A percentile compares a stretch with the other conserved stretches of the same genome.
Evolutionary conservation across 2,888 invertebrate genomes (phyloP).

Genomic region (Saturnia japonica): DNA sequence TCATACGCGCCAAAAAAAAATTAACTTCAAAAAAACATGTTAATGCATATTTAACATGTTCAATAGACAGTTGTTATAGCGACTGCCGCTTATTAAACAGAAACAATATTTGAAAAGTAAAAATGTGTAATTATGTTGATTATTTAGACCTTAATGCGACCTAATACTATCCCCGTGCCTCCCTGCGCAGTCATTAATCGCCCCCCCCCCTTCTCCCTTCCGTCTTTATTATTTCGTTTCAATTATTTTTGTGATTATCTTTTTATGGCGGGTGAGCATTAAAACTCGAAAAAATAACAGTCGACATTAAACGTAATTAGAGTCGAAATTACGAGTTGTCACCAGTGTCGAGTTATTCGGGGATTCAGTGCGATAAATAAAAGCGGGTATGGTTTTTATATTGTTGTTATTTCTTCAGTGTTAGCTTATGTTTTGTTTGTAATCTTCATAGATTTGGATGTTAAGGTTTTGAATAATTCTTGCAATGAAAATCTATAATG

Average conservation of each 20-base stretch:
- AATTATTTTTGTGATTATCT: conserved; percentile 82
- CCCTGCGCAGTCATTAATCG: conserved; percentile 72
- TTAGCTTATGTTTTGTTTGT: background rate
- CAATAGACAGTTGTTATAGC: conserved; percentile 35
- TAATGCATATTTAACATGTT: too few species aligned
- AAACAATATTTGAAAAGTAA: conserved; percentile 73
- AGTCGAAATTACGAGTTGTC: conserved; percentile 78
- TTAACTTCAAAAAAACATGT: too few species aligned
- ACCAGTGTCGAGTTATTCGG: conserved; percentile 30
- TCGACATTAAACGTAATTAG: conserved; percentile 79
- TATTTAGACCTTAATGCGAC: conserved; percentile 80
- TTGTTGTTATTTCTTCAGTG: background rate
- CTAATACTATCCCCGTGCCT: conserved; percentile 64
- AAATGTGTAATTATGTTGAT: conserved; percentile 81
- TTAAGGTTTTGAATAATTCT: background rate
- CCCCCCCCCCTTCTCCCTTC: conserved; percentile 60
- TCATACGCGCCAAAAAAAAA: too few species aligned
- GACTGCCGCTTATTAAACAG: conserved; percentile 66
- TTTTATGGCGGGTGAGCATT: conserved; percentile 79
- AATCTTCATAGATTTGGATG: background rate
- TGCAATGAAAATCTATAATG: background rate
- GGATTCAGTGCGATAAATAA: conserved; percentile 20
- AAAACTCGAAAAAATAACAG: conserved; percentile 80
- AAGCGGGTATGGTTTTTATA: conserved; percentile 17
- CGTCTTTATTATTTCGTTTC: conserved; percentile 81